Conservation (phyloP, 2,888 invertebrate species). For the Pteria penguin region DNA sequence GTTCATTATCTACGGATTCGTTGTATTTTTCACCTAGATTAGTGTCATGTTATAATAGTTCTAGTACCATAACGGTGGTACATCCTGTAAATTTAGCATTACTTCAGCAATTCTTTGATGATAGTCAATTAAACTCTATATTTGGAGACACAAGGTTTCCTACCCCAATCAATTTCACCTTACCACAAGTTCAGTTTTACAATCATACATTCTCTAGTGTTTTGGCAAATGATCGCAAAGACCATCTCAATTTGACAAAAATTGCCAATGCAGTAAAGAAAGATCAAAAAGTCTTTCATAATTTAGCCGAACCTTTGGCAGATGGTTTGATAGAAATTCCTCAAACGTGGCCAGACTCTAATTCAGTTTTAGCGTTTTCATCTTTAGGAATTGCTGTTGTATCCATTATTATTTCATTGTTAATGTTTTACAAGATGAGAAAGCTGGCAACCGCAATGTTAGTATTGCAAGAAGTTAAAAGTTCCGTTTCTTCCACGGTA, state of each 20-base stretch:
- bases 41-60: not conserved
- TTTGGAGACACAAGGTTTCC: not conserved
- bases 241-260: constrained; percentile 5
- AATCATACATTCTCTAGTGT: not conserved
- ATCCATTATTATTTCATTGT: too few species aligned
- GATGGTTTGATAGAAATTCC: constrained; percentile 7
- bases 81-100: constrained; percentile 22
- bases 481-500: not conserved
- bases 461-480: too few species aligned
- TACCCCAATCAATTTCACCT: not conserved
- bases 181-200: constrained; percentile 6
- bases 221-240: constrained; percentile 16
- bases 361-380: too few species aligned
- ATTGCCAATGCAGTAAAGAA: constrained; percentile 10
- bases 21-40: not conserved
- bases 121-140: not conserved
- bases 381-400: too few species aligned
- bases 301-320: too few species aligned
- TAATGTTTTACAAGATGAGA: too few species aligned
- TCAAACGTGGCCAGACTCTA: constrained; percentile 8
- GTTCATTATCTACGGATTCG: too few species aligned
- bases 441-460: too few species aligned
- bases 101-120: constrained; percentile 22
- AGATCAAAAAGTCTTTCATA: constrained; percentile 21
- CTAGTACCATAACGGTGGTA: not conserved